phyloP scores from a whole-genome alignment of 2,888 invertebrate species.

The Ditylenchus weischeri region DNA sequence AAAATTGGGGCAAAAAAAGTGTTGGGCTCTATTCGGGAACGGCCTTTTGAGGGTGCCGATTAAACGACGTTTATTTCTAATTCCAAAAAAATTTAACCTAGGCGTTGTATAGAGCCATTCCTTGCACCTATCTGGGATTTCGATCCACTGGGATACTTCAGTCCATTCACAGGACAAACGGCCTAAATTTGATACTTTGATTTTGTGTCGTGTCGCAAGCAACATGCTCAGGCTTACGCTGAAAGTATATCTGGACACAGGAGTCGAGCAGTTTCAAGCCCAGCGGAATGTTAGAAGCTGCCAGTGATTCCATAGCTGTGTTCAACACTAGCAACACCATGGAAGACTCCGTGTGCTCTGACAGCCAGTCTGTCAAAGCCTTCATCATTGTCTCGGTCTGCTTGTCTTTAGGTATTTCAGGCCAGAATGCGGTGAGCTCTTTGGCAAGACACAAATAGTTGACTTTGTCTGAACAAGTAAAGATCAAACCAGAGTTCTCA shows the following conservation, averaged over 20 bases:
- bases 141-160: neutral
- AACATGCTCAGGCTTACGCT: slow-evolving; percentile 33
- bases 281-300: slow-evolving; percentile 19
- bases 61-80: too few relatives aligned
- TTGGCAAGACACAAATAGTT: slow-evolving; percentile 35
- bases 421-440: slow-evolving; percentile 50
- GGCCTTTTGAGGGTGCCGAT: too few relatives aligned
- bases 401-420: slow-evolving; percentile 38
- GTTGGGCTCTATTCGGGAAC: too few relatives aligned
- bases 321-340: slow-evolving; percentile 33
- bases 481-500: too few relatives aligned
- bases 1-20: too few relatives aligned
- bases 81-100: too few relatives aligned
- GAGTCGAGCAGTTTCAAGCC: slow-evolving; percentile 47
- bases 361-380: slow-evolving; percentile 33
- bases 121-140: too few relatives aligned
- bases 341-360: slow-evolving; percentile 32
- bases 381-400: slow-evolving; percentile 19
- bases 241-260: slow-evolving; percentile 45
- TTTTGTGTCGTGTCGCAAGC: slow-evolving; percentile 13
- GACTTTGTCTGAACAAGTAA: slow-evolving; percentile 16
- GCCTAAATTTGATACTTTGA: slow-evolving; percentile 6
- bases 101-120: too few relatives aligned
- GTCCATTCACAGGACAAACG: neutral
- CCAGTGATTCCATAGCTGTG: slow-evolving; percentile 25